Base-by-base conservation (phyloP, 35 echinoderm and acorn worm genomes). In the Anneissia japonica region DNA sequence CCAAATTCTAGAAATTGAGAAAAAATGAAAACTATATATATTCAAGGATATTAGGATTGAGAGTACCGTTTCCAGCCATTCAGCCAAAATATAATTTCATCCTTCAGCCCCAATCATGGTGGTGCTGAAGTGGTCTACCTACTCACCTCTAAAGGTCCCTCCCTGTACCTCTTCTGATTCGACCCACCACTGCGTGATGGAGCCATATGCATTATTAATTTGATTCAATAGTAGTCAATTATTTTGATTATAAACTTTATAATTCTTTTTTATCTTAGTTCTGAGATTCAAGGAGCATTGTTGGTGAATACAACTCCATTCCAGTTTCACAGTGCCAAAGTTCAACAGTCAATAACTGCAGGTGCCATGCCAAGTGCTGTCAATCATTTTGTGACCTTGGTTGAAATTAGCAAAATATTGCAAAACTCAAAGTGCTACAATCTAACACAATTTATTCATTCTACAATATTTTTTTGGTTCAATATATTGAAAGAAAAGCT, bases 401-500 rank as follows among this genome's bases (percentile, higher is more conserved):
- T 87, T 30, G 89, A 99, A 80, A 89, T 99, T 14, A 64, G 73
- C 72, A 88, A 93, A 32, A 35, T 83, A 3, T 73, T 99, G 32
- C 96, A 94, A 72, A 90, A 85, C 1, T 99, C 96, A 51, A 34
- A 84, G 3, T 99, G 96, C 46, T 64, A 39, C 37, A 90, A 94
- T 72, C 84, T 99, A 5, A 30, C 87, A 14, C 89, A 93, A 28
- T 99, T 99, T 94, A 92, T 94, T 0, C 82, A 91, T 37, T 87
- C 86, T 19, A 99, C 96, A 0, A 87, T 94, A 0, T 83, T 99
- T 39, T 99, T 99, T 74, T 99, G 96, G 96, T 94, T 91, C 80
- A 91, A 93, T 83, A 99, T 99, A 36, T 79, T 99, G 35, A 99
- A 94, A 46, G 96, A 99, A 29, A 99, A 94, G 89, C 84, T 99